Evolutionary conservation across 1,140 invertebrate genomes (phyloP).

Genomic region (Sycophila sp.): DNA sequence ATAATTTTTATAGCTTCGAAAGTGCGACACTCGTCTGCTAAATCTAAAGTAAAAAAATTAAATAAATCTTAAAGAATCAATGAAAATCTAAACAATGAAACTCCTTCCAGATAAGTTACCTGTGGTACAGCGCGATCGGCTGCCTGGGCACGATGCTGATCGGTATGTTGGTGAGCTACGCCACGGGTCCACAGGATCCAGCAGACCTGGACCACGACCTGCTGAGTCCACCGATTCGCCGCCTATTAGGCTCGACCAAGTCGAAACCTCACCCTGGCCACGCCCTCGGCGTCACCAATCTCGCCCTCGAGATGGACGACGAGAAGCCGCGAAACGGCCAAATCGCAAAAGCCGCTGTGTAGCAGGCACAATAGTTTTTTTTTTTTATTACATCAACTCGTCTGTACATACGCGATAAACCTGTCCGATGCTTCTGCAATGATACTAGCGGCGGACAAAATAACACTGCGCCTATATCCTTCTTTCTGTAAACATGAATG

Average conservation of each 20-base stretch:
- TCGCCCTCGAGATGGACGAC: conserved; percentile 59
- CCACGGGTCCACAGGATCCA: conserved; percentile 71
- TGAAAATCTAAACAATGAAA: too few species aligned
- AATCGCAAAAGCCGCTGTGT: background rate
- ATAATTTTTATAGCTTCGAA: too few species aligned
- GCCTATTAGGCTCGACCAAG: conserved; percentile 51
- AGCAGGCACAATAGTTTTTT: too few species aligned
- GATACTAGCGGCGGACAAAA: too few species aligned
- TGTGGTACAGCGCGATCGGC: conserved; percentile 85
- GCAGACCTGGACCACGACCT: conserved; percentile 67
- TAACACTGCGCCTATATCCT: too few species aligned
- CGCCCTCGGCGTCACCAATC: conserved; percentile 59
- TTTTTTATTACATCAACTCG: too few species aligned
- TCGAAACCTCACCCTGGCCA: conserved; percentile 24
- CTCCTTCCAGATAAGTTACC: conserved; percentile 72
- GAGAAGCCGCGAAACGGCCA: conserved; percentile 49
- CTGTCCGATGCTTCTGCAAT: too few species aligned
- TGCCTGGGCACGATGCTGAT: conserved; percentile 75
- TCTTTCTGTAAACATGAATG: too few species aligned
- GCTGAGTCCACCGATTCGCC: conserved; percentile 66
- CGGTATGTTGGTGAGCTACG: conserved; percentile 76
- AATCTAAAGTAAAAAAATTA: too few species aligned
- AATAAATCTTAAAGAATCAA: too few species aligned
- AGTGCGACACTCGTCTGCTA: too few species aligned
- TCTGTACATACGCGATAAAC: too few species aligned